Evolutionary conservation across 2,113 vertebrate species (phyloP), one percentile per base, ranked within the genome.

Genomic region (Tichodroma muraria): DNA sequence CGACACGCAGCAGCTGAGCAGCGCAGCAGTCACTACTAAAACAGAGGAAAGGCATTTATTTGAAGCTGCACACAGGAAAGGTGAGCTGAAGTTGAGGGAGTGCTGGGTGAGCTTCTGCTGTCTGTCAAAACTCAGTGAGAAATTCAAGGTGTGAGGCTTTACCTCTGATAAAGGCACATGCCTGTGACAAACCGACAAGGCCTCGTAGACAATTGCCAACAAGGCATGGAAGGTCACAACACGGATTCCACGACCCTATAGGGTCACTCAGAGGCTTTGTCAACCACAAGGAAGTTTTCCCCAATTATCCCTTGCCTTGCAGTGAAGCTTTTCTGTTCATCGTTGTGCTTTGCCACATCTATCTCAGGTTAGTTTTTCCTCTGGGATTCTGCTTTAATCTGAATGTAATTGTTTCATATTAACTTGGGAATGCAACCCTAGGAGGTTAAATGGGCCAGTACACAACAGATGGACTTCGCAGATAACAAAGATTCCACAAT

Each of bases 351-450:
- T 88, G 64, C 56, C 64, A 52, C 52, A 88, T 70, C 45, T 72
- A 59, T 59, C 49, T 69, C 54, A 72, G 59, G 16, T 8, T 81
- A 25, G 8, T 44, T 65, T 65, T 85, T 53, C 28, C 56, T 70
- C 85, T 77, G 35, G 33, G 71, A 90, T 77, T 70, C 64, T 93
- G 82, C 85, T 96, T 95, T 93, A 96, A 95, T 93, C 92, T 93
- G 68, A 83, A 88, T 52, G n/a, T 66, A 85, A 88, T 95, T 90
- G 66, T 88, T 89, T 64, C 24, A 44, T 42, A 71, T 92, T 83
- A 92, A 84, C 80, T 84, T 76, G 94, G 85, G 90, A 96, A 95
- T 73, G 75, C 68, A 93, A 54, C 71, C 35, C 82, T 53, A 90
- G 60, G 75, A 95, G 95, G 76, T 80, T 83, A 78, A 93, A 88